These are phyloP conservation scores for Drosophila nr. perissopoda DNA, from an alignment of 2,888 invertebrate genomes.

Conservation along the genomic window DNA sequence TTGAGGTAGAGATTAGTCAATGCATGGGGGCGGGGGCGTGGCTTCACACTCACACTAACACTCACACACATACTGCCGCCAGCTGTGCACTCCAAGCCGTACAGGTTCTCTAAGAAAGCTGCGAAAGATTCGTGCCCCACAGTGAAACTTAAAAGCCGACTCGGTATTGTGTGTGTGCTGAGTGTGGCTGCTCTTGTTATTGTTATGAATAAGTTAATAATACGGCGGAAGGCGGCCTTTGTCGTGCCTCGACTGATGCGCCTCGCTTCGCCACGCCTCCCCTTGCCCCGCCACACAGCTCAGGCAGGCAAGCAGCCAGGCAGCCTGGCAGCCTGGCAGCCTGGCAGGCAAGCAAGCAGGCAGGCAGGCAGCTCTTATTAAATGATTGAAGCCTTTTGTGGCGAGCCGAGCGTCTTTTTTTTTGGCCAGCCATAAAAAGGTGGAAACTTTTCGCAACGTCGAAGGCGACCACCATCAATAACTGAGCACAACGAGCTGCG, in stretches of 20 bases:
- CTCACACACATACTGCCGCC: neutral
- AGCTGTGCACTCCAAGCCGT: neutral
- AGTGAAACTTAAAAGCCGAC: constrained; percentile 11
- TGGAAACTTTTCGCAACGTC: constrained; percentile 67
- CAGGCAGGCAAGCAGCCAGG: neutral
- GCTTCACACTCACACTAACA: neutral
- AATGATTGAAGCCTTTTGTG: constrained; percentile 75
- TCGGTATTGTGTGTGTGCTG: neutral
- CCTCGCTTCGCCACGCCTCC: constrained; percentile 25
- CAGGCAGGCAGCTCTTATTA: constrained; percentile 74
- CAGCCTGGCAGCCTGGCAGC: neutral
- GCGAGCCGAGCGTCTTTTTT: constrained; percentile 41
- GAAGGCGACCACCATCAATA: constrained; percentile 76
- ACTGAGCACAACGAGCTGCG: constrained; percentile 59
- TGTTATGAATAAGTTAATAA: constrained; percentile 86
- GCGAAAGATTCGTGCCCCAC: neutral
- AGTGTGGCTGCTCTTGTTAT: constrained; percentile 70
- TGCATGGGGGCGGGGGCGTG: constrained; percentile 18
- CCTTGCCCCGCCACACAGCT: constrained; percentile 1
- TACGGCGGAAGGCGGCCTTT: constrained; percentile 85
- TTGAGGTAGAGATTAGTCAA: neutral
- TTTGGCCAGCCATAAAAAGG: constrained; percentile 69
- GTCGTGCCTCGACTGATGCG: constrained; percentile 69
- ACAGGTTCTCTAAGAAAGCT: neutral
- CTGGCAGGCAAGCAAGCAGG: neutral